These are phyloP conservation scores for Aspidoscelis tigris DNA, from an alignment of 2,113 vertebrate species.

Conservation along the genomic window DNA sequence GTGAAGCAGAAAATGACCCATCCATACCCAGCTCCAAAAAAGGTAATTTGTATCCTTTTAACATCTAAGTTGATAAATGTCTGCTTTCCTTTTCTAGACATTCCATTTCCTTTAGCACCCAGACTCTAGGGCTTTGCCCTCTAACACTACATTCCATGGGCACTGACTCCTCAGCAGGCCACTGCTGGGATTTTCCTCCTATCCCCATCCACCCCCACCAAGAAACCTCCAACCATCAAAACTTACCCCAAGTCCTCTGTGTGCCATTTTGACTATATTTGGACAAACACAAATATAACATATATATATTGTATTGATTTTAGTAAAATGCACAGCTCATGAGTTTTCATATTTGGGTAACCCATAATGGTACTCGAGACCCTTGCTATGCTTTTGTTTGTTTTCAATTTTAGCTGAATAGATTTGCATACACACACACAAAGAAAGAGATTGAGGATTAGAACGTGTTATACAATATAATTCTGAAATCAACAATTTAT, in stretches of 20 bases:
- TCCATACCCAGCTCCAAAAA: no score
- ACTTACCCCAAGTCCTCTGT: not conserved
- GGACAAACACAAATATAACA: not conserved
- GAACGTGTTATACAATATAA: not conserved
- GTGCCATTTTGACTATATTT: not conserved
- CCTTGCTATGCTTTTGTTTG: not conserved
- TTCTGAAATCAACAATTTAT: not conserved
- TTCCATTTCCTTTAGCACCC: not conserved
- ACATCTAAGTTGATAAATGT: not conserved
- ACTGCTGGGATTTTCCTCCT: not conserved
- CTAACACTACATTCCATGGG: not conserved
- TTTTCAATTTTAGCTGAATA: no score
- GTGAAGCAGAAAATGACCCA: not conserved
- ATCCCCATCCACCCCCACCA: not conserved
- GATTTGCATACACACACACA: no score
- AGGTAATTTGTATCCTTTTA: not conserved
- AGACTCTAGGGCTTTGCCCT: not conserved
- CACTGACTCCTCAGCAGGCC: not conserved
- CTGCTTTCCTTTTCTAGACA: not conserved
- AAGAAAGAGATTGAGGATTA: not conserved
- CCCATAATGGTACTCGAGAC: not conserved
- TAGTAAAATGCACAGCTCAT: not conserved
- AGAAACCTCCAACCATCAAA: not conserved
- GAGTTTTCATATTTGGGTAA: not conserved
- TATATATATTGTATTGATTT: not conserved